Percentiles rank a stretch among this genome's conserved stretches.
Conservation (phyloP, 2,113 vertebrate species). For the Neoarius graeffei region DNA sequence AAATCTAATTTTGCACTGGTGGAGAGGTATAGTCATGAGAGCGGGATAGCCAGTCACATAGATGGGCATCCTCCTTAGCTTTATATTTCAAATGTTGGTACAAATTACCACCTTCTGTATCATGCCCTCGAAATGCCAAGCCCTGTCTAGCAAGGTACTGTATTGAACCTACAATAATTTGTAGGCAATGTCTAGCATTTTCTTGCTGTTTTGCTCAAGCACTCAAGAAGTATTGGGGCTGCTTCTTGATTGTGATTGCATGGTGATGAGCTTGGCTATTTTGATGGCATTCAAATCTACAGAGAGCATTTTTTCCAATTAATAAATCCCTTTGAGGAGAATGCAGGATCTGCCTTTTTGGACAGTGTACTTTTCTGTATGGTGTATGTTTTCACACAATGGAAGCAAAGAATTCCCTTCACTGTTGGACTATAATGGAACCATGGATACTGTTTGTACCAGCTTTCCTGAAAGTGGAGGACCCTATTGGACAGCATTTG, state of each 20-base stretch:
- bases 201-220: constrained; percentile 46
- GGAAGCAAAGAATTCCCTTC: constrained; percentile 44
- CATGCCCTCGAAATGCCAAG: constrained; percentile 33
- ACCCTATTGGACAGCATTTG: constrained; percentile 44
- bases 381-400: constrained; percentile 48
- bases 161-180: constrained; percentile 37
- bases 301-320: constrained; percentile 51
- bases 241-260: constrained; percentile 45
- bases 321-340: constrained; percentile 43
- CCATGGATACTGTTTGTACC: constrained; percentile 51
- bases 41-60: no score
- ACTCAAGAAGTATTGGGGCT: constrained; percentile 5
- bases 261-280: constrained; percentile 41
- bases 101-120: no score
- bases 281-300: constrained; percentile 43
- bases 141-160: constrained; percentile 35
- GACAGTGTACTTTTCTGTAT: constrained; percentile 37
- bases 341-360: constrained; percentile 17
- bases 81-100: no score
- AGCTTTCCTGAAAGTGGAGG: constrained; percentile 41
- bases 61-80: no score
- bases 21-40: no score
- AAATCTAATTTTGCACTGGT: constrained; percentile 18
- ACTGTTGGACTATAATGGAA: constrained; percentile 25
- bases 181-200: constrained; percentile 23